These are phyloP conservation scores for Fopius arisanus DNA, from an alignment of 1,140 invertebrate species.

Conservation along the genomic window DNA sequence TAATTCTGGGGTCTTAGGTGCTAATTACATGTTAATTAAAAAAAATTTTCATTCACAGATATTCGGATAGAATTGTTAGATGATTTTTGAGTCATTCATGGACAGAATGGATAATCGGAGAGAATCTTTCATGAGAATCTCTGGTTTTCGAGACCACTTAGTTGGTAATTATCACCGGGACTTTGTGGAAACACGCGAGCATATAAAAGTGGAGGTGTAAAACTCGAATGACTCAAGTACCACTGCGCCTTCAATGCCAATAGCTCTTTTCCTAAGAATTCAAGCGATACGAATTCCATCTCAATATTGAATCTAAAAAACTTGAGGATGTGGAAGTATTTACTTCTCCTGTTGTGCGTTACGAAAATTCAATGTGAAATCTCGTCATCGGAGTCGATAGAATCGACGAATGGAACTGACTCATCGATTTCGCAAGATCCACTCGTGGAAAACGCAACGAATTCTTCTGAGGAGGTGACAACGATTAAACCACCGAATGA, in stretches of 20 bases:
- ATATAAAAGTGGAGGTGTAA: background rate
- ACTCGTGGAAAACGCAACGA: background rate
- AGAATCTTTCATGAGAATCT: background rate
- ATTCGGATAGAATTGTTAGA: background rate
- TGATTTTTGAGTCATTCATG: background rate
- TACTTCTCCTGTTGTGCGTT: background rate
- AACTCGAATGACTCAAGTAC: background rate
- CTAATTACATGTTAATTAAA: background rate
- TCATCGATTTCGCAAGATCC: background rate
- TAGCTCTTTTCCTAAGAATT: too few species aligned
- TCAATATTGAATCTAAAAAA: background rate
- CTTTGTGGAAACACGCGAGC: background rate
- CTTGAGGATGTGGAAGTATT: conserved; percentile 8
- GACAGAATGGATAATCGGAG: background rate
- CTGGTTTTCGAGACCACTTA: conserved; percentile 4
- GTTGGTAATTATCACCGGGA: background rate
- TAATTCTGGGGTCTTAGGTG: too few species aligned
- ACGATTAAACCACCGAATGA: background rate
- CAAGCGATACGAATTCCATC: background rate
- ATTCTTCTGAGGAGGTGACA: background rate
- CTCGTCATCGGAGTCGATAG: background rate
- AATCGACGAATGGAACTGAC: background rate
- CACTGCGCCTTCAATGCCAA: background rate
- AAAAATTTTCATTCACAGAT: background rate
- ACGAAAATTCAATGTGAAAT: background rate